Conservation (phyloP, 2,113 vertebrate genomes). For the Otolemur garnettii region DNA sequence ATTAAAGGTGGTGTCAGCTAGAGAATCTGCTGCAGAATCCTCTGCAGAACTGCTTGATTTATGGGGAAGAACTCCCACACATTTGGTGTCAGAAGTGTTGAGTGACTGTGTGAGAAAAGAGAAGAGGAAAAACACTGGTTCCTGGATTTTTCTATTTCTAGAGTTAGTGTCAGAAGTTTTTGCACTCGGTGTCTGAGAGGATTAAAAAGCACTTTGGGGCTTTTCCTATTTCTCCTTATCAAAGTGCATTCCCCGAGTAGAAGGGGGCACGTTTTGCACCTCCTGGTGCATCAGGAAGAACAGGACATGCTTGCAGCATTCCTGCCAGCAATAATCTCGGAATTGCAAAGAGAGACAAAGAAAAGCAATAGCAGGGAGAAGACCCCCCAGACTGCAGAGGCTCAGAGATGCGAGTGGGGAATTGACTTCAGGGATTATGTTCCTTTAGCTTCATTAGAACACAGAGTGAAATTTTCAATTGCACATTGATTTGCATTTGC, state of each 20-base stretch:
- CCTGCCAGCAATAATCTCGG: background rate
- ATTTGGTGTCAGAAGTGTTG: background rate
- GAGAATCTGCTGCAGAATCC: background rate
- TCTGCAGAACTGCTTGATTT: background rate
- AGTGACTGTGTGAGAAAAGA: background rate
- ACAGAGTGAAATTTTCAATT: background rate
- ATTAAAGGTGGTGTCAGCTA: background rate
- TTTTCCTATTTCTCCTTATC: background rate
- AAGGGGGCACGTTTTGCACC: background rate
- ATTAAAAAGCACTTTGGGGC: background rate
- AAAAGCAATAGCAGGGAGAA: background rate
- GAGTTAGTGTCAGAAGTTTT: background rate
- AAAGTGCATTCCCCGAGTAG: background rate
- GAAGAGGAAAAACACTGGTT: background rate
- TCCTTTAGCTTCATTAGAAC: background rate
- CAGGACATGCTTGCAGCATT: background rate
- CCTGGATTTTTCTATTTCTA: background rate
- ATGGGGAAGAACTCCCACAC: background rate
- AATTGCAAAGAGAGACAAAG: background rate
- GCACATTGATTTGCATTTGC: background rate
- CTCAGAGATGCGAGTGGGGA: background rate
- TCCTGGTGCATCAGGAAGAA: background rate
- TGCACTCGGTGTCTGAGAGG: background rate
- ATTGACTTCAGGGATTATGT: background rate
- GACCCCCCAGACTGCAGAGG: background rate